These are phyloP conservation scores for Panopea generosa DNA, from an alignment of 2,888 invertebrate species.

Conservation along the genomic window DNA sequence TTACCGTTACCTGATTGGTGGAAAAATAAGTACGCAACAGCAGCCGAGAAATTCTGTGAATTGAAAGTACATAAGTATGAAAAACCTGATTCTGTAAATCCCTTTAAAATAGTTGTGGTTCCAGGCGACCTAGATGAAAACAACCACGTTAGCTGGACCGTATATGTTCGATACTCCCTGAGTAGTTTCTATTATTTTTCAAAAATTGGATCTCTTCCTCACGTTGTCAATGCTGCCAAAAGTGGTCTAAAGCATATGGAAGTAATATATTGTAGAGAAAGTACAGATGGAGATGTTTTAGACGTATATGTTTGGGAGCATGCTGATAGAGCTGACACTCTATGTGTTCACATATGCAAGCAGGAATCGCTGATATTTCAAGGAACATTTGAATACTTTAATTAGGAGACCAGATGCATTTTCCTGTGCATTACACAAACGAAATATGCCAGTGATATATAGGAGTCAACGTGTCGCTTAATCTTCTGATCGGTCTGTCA, in stretches of 20 bases:
- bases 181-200: constrained; percentile 67
- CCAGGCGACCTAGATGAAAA: constrained; percentile 74
- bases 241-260: constrained; percentile 71
- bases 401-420: too few species aligned
- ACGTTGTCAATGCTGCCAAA: constrained; percentile 56
- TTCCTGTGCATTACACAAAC: too few species aligned
- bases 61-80: constrained; percentile 61
- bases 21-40: constrained; percentile 72
- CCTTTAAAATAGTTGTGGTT: constrained; percentile 57
- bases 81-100: constrained; percentile 65
- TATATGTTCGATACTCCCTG: constrained; percentile 68
- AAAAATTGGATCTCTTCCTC: constrained; percentile 45
- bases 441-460: too few species aligned
- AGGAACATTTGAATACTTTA: constrained; percentile 45
- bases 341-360: constrained; percentile 60
- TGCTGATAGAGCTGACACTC: constrained; percentile 14
- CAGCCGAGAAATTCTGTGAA: constrained; percentile 51
- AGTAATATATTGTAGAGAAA: constrained; percentile 76
- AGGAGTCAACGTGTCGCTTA: too few species aligned
- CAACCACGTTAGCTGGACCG: constrained; percentile 73
- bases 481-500: too few species aligned
- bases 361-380: constrained; percentile 61
- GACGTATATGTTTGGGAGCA: constrained; percentile 74
- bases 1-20: too few species aligned
- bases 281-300: constrained; percentile 73